Evolutionary conservation across 1,140 invertebrate species (phyloP).

Genomic region (Hycleus phaleratus): DNA sequence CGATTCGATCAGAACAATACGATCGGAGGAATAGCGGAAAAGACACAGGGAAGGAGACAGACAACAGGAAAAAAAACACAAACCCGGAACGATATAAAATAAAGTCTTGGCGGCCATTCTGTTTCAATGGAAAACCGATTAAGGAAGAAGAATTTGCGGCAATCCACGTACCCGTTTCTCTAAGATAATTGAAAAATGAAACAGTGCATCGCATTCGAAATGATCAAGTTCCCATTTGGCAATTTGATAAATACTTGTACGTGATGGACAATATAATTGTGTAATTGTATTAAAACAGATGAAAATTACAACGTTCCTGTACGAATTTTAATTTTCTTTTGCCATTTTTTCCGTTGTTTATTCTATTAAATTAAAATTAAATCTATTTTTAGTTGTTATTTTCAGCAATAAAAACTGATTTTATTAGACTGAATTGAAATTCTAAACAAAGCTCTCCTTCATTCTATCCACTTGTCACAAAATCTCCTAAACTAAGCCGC

Average conservation of each 20-base stretch:
- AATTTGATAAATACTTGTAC: conserved; percentile 34
- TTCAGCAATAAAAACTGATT: too few species aligned
- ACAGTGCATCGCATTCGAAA: conserved; percentile 31
- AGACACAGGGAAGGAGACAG: conserved; percentile 7
- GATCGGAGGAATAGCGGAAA: background rate
- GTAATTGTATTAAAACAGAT: conserved; percentile 5
- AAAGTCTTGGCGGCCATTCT: background rate
- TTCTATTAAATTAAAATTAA: too few species aligned
- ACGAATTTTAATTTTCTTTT: too few species aligned
- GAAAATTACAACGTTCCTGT: too few species aligned
- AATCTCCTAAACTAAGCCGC: conserved; percentile 9
- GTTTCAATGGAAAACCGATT: background rate
- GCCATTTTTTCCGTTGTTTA: too few species aligned
- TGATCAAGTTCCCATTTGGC: conserved; percentile 29
- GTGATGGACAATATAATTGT: conserved; percentile 22
- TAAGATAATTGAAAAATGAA: conserved; percentile 30
- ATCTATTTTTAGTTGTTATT: too few species aligned
- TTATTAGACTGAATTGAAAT: background rate
- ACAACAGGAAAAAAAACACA: conserved; percentile 15
- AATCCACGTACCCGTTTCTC: conserved; percentile 2
- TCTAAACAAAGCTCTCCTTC: conserved; percentile 6
- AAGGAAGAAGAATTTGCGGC: background rate
- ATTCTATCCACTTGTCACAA: conserved; percentile 1
- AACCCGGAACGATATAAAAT: conserved; percentile 2
- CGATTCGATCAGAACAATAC: too few species aligned